Base-by-base conservation (phyloP, 2,888 invertebrate genomes). In the Athetis lepigone region DNA sequence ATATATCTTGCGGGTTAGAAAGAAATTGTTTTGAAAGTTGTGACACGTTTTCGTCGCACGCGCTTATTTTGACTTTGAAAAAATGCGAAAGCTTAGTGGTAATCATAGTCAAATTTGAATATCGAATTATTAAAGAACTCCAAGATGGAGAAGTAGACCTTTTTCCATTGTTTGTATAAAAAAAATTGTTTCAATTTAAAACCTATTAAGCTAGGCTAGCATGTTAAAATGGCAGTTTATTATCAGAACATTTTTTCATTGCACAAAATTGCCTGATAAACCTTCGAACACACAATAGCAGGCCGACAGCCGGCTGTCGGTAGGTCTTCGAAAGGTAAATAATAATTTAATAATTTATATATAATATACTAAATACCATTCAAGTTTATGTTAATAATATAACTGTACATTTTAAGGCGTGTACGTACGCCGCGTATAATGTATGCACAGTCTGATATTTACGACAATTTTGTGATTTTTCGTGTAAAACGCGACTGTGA, bases 361-460 rank as follows among this genome's bases (percentile, higher is more conserved):
- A n/a, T n/a, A n/a, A n/a, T n/a, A n/a, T 42, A 11, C 33, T 37
- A 18, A 60, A 42, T 45, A 52, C 57, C 36, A 73, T 76, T 77
- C 37, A 52, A 52, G 8, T 70, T 79, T 76, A 77, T 73, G 79
- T 47, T 62, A 76, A 76, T 77, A 27, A 9, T 39, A 46, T 79
- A 79, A 70, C 77, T n/a, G 79, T 73, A 58, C n/a, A 21, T 43
- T 42, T 52, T 33, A 51, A 49, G 57, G 43, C 18, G 36, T 68
- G 57, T 61, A 21, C 11, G 18, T 51, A 33, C 29, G 23, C 16
- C 67, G 36, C 21, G n/a, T 16, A 16, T 68, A 68, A 78, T 71
- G 2, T 71, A 75, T 79, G 61, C 65, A 39, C 29, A 67, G 50
- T 57, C 29, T 29, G 40, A 65, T 65, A 68, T 40, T 75, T 63